Percentiles rank a stretch among this genome's conserved stretches.
These are phyloP conservation scores for Stegastes partitus DNA, from an alignment of 2,113 vertebrate genomes.

Conservation along the genomic window DNA sequence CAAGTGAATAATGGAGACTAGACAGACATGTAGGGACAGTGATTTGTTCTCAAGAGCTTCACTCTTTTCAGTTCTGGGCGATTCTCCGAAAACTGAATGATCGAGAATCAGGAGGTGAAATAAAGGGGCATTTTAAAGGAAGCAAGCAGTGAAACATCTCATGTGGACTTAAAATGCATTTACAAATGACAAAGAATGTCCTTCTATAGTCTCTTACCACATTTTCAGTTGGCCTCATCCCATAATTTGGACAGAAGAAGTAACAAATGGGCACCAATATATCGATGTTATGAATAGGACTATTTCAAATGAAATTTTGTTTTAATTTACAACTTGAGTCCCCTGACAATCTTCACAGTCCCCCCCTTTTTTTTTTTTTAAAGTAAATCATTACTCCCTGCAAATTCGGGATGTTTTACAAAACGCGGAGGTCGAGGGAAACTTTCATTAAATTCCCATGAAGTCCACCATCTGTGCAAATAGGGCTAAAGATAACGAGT, in stretches of 20 bases:
- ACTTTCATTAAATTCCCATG: constrained; percentile 30
- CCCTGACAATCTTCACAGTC: not conserved
- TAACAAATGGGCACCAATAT: too few relatives aligned
- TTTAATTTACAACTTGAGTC: too few relatives aligned
- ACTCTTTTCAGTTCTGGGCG: not conserved
- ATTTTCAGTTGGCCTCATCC: too few relatives aligned
- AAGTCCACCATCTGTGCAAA: constrained; percentile 55
- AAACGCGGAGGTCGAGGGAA: not conserved
- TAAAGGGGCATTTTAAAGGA: constrained; percentile 3
- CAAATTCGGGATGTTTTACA: not conserved
- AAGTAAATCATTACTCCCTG: not conserved
- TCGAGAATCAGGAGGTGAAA: not conserved
- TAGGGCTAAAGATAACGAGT: constrained; percentile 46
- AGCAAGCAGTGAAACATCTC: not conserved
- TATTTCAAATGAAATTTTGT: not conserved
- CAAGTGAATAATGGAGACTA: constrained; percentile 27
- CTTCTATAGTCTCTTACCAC: too few relatives aligned
- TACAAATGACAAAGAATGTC: not conserved
- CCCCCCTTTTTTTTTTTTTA: not conserved
- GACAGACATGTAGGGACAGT: constrained; percentile 18
- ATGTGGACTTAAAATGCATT: not conserved
- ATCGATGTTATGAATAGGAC: not conserved
- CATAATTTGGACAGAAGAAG: too few relatives aligned
- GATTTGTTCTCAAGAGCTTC: constrained; percentile 7
- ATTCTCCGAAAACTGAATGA: constrained; percentile 28